Conservation (phyloP, 2,888 invertebrate genomes). For the Rhabditoides inermis region DNA sequence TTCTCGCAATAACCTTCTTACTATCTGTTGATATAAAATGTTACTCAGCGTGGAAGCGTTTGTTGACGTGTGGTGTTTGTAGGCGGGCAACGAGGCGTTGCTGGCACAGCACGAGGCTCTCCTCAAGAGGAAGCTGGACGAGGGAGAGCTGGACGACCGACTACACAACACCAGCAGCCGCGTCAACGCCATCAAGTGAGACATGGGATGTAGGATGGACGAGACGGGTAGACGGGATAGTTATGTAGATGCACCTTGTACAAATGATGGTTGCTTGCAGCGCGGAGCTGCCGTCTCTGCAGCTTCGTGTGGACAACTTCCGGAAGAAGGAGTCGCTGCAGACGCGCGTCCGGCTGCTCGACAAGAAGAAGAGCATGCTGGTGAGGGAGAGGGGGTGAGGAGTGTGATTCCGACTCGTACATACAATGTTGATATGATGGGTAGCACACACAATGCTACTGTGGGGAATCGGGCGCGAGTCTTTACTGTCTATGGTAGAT, state of each 20-base stretch:
- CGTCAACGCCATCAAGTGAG: neutral
- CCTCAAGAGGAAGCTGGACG: constrained; percentile 16
- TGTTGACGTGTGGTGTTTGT: neutral
- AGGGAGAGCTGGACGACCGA: constrained; percentile 12
- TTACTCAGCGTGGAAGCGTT: too few relatives aligned
- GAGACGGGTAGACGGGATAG: neutral
- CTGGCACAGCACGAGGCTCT: constrained; percentile 18
- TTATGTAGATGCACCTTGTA: neutral
- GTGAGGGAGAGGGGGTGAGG: constrained; percentile 3
- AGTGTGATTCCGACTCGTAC: neutral
- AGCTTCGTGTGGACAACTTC: constrained; percentile 32
- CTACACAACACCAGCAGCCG: neutral
- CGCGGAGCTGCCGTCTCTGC: too few relatives aligned
- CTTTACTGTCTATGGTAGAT: too few relatives aligned
- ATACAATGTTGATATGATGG: too few relatives aligned
- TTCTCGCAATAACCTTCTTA: too few relatives aligned
- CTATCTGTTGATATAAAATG: too few relatives aligned
- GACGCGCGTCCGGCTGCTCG: constrained; percentile 17
- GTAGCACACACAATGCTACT: neutral
- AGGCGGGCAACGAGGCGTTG: constrained; percentile 27
- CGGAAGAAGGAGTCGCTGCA: constrained; percentile 20
- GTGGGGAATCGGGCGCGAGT: too few relatives aligned
- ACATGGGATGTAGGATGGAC: constrained; percentile 1
- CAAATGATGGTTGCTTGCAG: too few relatives aligned
- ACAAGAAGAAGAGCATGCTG: constrained; percentile 17